Evolutionary conservation across 1,140 invertebrate genomes (phyloP), one percentile per base, ranked within the genome.

Genomic region (Diachasmimorpha longicaudata): DNA sequence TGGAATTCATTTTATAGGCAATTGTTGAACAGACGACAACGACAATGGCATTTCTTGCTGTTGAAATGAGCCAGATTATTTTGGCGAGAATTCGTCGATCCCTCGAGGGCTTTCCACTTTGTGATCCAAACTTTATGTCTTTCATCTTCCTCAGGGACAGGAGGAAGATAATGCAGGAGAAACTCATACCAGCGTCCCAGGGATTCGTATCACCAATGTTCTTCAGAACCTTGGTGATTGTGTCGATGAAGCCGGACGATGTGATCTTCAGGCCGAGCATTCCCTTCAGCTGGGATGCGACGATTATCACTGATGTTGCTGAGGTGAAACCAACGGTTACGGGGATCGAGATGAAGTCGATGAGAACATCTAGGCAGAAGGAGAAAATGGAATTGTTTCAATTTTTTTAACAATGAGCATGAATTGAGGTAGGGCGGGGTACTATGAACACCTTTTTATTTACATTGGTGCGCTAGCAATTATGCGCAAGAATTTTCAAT

Each of bases 291-390:
- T 99, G 97, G 0, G 96, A 95, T 9, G 93, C 92, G 0, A 95
- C 94, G 63, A 98, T 98, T 66, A 97, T 97, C 8, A 98, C 91
- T 14, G 97, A 96, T 0, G 97, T 97, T 14, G 97, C 96, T 21
- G 96, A 96, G 0, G 96, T 98, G 83, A 98, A 98, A 0, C 96
- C 96, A 70, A 96, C 96, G 0, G 97, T 97, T 13, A 98, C 97
- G 4, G 97, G 96, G 58, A 95, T 92, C 0, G 97, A 97, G 83
- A 99, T 98, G 85, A 98, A 99, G 86, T 97, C 96, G 67, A 98
- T 94, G 19, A 98, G 90, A 77, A 98, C 97, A 80, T 97, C 97
- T 97, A 89, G 37, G 37, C 4, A 5, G 10, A 10, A 11, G 86
- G 84, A 81, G 81, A 73, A 0, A 74, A 67, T 31, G 16, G 37